Conservation (phyloP, 2,113 vertebrate genomes). For the Clarias magur region DNA sequence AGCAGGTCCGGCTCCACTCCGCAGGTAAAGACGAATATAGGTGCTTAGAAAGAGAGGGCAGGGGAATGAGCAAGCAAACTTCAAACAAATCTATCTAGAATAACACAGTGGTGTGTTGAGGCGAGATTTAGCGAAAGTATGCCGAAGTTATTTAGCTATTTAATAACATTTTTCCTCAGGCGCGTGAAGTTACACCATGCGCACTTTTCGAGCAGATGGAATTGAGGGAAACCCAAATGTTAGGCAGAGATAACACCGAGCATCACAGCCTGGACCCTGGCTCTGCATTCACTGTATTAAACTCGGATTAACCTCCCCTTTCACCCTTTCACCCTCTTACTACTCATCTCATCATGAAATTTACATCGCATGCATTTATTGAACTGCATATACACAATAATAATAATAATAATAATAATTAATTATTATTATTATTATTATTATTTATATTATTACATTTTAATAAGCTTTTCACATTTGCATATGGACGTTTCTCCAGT, state of each 20-base stretch:
- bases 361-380: conserved; percentile 82
- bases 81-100: conserved; percentile 98
- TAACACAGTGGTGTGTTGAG: conserved; percentile 65
- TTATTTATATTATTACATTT: conserved; percentile 32
- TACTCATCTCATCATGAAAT: conserved; percentile 82
- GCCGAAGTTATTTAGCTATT: conserved; percentile 99
- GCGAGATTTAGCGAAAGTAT: conserved; percentile 95
- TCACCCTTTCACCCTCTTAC: conserved; percentile 75
- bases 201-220: conserved; percentile 89
- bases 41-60: conserved; percentile 79
- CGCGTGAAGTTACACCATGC: conserved; percentile 87
- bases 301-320: conserved; percentile 97
- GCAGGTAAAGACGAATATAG: conserved; percentile 85
- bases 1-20: not conserved
- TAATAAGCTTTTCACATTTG: not conserved
- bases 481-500: not conserved
- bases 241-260: conserved; percentile 95
- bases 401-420: not conserved
- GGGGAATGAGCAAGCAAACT: conserved; percentile 88
- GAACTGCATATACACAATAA: conserved; percentile 56
- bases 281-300: conserved; percentile 89
- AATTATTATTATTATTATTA: conserved; percentile 39
- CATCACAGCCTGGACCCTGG: conserved; percentile 89
- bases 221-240: conserved; percentile 98
- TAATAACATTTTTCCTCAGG: conserved; percentile 99